These are phyloP conservation scores for Oncorhynchus nerka DNA, from an alignment of 2,113 vertebrate genomes.

Conservation along the genomic window DNA sequence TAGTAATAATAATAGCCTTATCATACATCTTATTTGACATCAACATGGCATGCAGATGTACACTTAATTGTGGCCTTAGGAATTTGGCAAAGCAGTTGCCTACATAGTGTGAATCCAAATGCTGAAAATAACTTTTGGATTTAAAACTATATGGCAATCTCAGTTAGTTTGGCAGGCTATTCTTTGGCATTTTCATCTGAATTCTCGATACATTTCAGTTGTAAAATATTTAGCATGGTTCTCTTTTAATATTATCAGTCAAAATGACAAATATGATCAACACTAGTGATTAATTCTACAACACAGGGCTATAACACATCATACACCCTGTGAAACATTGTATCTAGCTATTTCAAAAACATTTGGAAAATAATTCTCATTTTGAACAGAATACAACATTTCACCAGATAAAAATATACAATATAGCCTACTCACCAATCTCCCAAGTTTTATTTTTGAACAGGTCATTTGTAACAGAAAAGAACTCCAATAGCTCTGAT, in stretches of 20 bases:
- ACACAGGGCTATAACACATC: neutral
- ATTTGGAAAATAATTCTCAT: neutral
- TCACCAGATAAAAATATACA: conserved; percentile 45
- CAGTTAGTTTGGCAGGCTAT: neutral
- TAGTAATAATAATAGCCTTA: neutral
- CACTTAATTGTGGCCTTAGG: neutral
- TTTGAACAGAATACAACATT: neutral
- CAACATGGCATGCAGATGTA: neutral
- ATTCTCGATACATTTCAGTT: neutral
- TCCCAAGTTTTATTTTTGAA: conserved; percentile 65
- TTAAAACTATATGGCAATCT: neutral
- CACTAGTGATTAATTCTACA: neutral
- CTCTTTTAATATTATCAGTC: neutral
- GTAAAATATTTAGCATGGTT: conserved; percentile 1
- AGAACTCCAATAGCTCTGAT: neutral
- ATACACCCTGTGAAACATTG: neutral
- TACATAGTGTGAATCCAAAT: neutral
- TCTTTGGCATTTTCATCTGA: neutral
- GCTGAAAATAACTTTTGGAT: neutral
- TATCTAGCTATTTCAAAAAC: neutral
- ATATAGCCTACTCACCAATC: conserved; percentile 66
- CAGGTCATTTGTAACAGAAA: conserved; percentile 29
- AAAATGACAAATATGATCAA: neutral
- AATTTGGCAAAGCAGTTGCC: neutral
- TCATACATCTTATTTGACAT: neutral